phyloP scores from a whole-genome alignment of 1,140 invertebrate species.

The Panagrolaimus sp. region DNA sequence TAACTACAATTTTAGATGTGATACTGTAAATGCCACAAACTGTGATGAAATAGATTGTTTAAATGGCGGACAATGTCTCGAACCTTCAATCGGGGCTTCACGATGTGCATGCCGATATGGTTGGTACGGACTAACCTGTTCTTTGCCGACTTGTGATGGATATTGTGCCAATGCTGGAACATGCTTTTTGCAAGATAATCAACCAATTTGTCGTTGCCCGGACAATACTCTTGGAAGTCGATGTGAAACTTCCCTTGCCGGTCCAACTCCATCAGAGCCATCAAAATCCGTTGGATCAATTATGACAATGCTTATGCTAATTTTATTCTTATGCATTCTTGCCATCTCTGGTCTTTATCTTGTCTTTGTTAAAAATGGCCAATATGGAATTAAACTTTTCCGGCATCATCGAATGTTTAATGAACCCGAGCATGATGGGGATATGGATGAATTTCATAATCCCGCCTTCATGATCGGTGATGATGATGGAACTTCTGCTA shows the following conservation, averaged over 20 bases:
- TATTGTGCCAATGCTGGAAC: conserved; percentile 10
- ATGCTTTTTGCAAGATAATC: not conserved
- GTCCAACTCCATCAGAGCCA: not conserved
- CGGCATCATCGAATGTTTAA: conserved; percentile 5
- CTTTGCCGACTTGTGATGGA: not conserved
- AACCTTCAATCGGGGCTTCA: not conserved
- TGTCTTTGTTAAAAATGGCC: not conserved
- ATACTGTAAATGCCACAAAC: not conserved
- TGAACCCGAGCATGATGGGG: not conserved
- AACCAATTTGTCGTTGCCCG: not conserved
- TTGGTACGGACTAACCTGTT: not conserved
- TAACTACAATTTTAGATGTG: not conserved
- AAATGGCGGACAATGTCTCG: not conserved
- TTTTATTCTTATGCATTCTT: not conserved
- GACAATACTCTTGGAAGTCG: not conserved
- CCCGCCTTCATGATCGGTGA: conserved; percentile 12
- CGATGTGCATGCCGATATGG: conserved; percentile 6
- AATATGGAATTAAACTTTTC: not conserved
- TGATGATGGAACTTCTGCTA: not conserved
- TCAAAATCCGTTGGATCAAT: not conserved
- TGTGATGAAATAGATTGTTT: not conserved
- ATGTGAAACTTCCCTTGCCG: not conserved
- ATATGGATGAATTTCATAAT: conserved; percentile 15
- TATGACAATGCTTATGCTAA: conserved; percentile 2
- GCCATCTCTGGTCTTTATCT: not conserved